Conservation (phyloP, 2,797 vertebrate species). For the Galago senegalensis region DNA sequence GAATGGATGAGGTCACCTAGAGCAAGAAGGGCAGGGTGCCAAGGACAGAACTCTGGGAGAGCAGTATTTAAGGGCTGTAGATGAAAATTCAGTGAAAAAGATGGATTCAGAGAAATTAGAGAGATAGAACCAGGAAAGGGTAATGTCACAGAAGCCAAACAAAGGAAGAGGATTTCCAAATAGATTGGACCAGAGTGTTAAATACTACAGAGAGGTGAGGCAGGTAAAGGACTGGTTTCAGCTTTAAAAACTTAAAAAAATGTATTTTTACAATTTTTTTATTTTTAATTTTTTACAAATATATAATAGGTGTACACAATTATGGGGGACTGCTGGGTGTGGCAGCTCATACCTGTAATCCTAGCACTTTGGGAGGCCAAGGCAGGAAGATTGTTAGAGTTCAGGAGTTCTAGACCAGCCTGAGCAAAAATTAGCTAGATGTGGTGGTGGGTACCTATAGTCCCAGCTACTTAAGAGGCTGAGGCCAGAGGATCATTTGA, state of each 20-base stretch:
- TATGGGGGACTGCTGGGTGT: neutral
- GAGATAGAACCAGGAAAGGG: neutral
- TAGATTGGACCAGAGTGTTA: neutral
- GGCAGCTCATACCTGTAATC: too few species aligned
- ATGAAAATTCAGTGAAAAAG: neutral
- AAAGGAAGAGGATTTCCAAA: neutral
- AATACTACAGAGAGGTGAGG: neutral
- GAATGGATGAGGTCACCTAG: constrained; percentile 43
- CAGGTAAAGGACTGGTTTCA: neutral
- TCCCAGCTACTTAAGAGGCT: too few species aligned
- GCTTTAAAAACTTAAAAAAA: neutral
- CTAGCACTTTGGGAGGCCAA: too few species aligned
- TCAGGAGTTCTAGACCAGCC: too few species aligned
- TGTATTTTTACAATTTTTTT: neutral
- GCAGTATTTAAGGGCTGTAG: neutral
- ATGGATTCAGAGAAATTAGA: constrained; percentile 29
- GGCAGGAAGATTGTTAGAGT: too few species aligned
- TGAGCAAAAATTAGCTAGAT: too few species aligned
- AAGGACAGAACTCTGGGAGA: neutral
- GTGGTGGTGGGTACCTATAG: too few species aligned
- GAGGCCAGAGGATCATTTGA: too few species aligned
- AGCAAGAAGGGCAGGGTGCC: constrained; percentile 5
- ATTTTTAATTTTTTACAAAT: neutral
- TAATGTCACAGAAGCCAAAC: neutral
- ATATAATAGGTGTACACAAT: neutral